A percentile compares a stretch with the other conserved stretches of the same genome.
These are phyloP conservation scores for Tethea ocularis DNA, from an alignment of 2,888 invertebrate genomes.

Conservation along the genomic window DNA sequence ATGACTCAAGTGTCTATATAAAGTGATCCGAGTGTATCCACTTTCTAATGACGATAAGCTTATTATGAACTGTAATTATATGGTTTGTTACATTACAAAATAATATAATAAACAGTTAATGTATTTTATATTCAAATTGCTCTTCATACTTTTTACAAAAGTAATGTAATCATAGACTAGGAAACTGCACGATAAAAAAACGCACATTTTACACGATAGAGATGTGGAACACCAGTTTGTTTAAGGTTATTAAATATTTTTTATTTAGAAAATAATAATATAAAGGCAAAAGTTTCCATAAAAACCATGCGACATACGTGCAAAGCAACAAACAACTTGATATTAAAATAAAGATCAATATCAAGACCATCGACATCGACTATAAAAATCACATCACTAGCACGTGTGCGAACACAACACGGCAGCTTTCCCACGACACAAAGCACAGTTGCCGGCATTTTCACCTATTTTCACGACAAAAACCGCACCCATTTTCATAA, in stretches of 20 bases:
- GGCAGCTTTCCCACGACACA: slow-evolving; percentile 67
- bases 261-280: neutral
- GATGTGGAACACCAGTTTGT: no score
- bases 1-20: neutral
- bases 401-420: slow-evolving; percentile 44
- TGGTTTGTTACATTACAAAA: neutral
- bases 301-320: neutral
- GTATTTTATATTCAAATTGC: neutral
- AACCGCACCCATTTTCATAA: slow-evolving; percentile 64
- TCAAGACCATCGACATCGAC: slow-evolving; percentile 1
- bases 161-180: neutral
- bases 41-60: neutral
- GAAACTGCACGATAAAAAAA: neutral
- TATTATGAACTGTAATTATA: neutral
- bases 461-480: slow-evolving; percentile 77
- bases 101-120: neutral
- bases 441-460: slow-evolving; percentile 58
- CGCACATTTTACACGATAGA: no score
- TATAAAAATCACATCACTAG: slow-evolving; percentile 42
- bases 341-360: neutral
- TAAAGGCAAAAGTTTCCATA: neutral
- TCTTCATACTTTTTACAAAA: neutral
- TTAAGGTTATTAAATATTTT: no score
- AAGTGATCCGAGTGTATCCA: neutral
- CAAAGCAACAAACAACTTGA: neutral